Percentiles rank a stretch among this genome's conserved stretches.
phyloP scores from a whole-genome alignment of 2,888 invertebrate genomes.

The Nephrotoma appendiculata region DNA sequence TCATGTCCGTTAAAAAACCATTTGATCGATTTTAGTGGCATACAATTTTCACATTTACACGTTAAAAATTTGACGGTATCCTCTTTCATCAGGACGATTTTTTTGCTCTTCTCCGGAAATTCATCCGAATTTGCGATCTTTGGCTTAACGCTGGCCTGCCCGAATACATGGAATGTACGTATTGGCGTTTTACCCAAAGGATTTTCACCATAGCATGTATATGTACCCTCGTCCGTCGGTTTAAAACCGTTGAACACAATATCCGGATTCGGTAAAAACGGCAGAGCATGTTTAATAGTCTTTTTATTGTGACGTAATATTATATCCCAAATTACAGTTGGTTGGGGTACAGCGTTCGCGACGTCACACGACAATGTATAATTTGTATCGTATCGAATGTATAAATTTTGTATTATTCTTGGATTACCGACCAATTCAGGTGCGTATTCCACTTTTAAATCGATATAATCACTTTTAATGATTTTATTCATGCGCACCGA shows the following conservation, averaged over 20 bases:
- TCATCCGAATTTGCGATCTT: background rate
- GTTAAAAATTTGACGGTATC: background rate
- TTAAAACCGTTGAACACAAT: background rate
- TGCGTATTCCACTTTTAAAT: background rate
- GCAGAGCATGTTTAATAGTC: background rate
- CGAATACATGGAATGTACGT: background rate
- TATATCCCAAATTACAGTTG: background rate
- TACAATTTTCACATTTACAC: background rate
- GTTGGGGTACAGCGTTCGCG: background rate
- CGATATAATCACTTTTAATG: background rate
- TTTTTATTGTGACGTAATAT: background rate
- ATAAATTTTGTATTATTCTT: background rate
- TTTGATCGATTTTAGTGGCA: background rate
- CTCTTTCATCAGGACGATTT: background rate
- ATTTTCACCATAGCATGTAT: background rate
- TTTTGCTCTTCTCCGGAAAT: background rate
- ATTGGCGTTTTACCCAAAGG: background rate
- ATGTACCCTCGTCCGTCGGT: background rate
- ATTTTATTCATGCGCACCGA: background rate
- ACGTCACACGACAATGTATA: background rate
- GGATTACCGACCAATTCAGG: background rate
- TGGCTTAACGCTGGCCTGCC: background rate
- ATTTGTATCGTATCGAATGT: background rate
- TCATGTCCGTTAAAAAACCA: background rate
- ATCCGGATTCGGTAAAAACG: background rate